Conservation (phyloP, 1,140 invertebrate genomes). For the Leptinotarsa lineolata region DNA sequence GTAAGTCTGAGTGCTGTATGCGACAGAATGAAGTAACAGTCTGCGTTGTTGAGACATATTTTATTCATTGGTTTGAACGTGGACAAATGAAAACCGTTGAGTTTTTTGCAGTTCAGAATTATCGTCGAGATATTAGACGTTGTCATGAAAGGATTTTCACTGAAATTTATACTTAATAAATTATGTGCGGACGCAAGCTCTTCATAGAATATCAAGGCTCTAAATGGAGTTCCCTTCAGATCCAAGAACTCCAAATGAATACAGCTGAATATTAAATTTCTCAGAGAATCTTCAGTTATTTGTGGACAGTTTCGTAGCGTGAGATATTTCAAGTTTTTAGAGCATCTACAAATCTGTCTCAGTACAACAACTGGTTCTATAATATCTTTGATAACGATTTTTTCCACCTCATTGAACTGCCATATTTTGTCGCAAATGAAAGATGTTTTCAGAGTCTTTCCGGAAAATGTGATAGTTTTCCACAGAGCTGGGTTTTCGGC, state of each 20-base stretch:
- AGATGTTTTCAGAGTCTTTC: not conserved
- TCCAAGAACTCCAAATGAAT: not conserved
- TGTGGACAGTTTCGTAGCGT: conserved; percentile 10
- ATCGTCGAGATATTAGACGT: conserved; percentile 8
- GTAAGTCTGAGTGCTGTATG: not conserved
- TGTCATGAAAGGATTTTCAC: conserved; percentile 6
- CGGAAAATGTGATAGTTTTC: conserved; percentile 20
- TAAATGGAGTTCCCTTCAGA: conserved; percentile 17
- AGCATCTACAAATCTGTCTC: conserved; percentile 19
- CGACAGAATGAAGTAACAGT: conserved; percentile 2
- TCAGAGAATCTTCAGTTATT: conserved; percentile 14
- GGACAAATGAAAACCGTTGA: conserved; percentile 23
- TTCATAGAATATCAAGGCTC: conserved; percentile 17
- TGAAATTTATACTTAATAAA: conserved; percentile 14
- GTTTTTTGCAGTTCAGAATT: conserved; percentile 11
- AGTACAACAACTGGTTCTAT: conserved; percentile 15
- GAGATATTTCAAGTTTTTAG: conserved; percentile 5
- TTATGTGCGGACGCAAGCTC: conserved; percentile 14
- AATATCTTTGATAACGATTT: conserved; percentile 7
- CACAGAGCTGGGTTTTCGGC: conserved; percentile 18
- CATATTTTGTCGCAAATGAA: conserved; percentile 20
- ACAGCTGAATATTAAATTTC: conserved; percentile 5
- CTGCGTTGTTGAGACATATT: conserved; percentile 10
- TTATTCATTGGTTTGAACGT: conserved; percentile 18
- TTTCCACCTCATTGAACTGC: conserved; percentile 11